Conservation (phyloP, 2,888 invertebrate genomes). For the Corbicula japonica region DNA sequence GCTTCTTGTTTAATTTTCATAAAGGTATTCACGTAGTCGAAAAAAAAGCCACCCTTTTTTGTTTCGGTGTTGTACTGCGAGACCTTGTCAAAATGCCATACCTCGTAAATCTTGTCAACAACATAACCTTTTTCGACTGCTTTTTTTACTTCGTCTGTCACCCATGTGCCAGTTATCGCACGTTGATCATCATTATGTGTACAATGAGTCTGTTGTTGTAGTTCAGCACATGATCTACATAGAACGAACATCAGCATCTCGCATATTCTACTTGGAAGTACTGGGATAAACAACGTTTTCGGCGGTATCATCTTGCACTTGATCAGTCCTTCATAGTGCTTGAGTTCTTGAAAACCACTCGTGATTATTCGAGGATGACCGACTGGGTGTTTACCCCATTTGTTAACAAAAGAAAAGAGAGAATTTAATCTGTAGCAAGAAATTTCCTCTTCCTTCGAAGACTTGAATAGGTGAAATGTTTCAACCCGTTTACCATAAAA, state of each 20-base stretch:
- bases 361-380: constrained; percentile 75
- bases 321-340: constrained; percentile 71
- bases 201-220: constrained; percentile 27
- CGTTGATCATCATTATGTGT: constrained; percentile 57
- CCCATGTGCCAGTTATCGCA: constrained; percentile 80
- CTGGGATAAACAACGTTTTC: constrained; percentile 74
- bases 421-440: constrained; percentile 72
- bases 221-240: constrained; percentile 75
- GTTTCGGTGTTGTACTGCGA: constrained; percentile 51
- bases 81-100: constrained; percentile 81
- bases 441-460: constrained; percentile 58
- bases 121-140: constrained; percentile 81
- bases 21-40: constrained; percentile 76
- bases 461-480: constrained; percentile 68
- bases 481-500: constrained; percentile 78
- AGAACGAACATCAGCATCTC: constrained; percentile 81
- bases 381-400: constrained; percentile 68
- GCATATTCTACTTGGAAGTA: constrained; percentile 76
- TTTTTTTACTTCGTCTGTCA: constrained; percentile 80
- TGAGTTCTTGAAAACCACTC: constrained; percentile 63
- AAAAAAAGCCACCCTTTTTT: constrained; percentile 74
- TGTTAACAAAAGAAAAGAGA: constrained; percentile 77
- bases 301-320: constrained; percentile 77
- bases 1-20: no score
- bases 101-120: constrained; percentile 79